Evolutionary conservation across 2,888 invertebrate genomes (phyloP), one percentile per base, ranked within the genome.

Genomic region (Eugnorisma glareosa): DNA sequence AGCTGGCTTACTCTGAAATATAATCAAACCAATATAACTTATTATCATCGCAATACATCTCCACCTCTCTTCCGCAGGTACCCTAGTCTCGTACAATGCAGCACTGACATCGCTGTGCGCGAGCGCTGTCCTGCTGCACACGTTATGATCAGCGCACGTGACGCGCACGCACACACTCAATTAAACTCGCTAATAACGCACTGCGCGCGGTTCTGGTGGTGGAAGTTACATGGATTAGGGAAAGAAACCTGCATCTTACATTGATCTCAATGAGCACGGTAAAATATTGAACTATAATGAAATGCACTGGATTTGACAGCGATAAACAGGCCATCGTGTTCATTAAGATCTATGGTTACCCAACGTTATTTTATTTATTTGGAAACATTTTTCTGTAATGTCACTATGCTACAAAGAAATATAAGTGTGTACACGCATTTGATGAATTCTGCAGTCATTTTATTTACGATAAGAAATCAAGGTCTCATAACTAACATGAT

Each of bases 121-220:
- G 15, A 79, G 81, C 78, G 88, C 85, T 31, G 83, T 88, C 40
- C 81, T 91, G 54, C 68, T 87, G 64, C 81, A 77, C 37, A 59
- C 78, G 73, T 92, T 93, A 92, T 93, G 92, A 93, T 92, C 85
- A 76, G 81, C 82, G 73, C 67, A 73, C 63, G 64, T 74, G 73
- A 67, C 70, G 70, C 83, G 72, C 18, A 77, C 67, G 76, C 88
- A 86, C 83, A 87, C 84, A 87, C 88, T 89, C 89, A 89, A 89
- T 89, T 89, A 89, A 89, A 81, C 86, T 87, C 86, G 86, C 86
- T 88, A 86, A 79, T 86, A 84, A 51, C 79, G 87, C 80, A 84
- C 82, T 84, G 88, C 85, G 84, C 87, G 87, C 80, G 87, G 84
- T 64, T 77, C 66, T 31, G 15, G 15, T n/a, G 31, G 45, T 37